Percentiles rank a stretch among this genome's conserved stretches.
Conservation (phyloP, 2,113 vertebrate species). For the Lepisosteus oculatus region DNA sequence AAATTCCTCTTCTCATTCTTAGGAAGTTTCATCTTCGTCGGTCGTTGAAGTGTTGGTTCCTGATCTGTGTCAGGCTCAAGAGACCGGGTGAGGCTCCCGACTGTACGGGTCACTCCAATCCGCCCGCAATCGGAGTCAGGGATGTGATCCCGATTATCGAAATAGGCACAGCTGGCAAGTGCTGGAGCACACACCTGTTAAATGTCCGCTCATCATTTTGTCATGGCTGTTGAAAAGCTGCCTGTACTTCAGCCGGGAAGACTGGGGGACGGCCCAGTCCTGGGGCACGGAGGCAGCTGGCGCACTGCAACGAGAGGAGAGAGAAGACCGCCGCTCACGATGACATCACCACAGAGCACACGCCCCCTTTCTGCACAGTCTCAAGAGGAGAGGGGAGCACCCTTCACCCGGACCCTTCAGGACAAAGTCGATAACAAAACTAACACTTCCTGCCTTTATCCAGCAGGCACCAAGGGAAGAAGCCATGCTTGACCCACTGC, state of each 20-base stretch:
- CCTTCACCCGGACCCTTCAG: background rate
- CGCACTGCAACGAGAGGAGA: conserved; percentile 42
- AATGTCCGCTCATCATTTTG: conserved; percentile 96
- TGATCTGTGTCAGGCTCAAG: too few relatives aligned
- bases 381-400: too few relatives aligned
- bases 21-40: too few relatives aligned
- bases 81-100: too few relatives aligned
- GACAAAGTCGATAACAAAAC: background rate
- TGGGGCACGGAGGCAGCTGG: conserved; percentile 52
- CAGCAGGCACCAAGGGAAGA: background rate
- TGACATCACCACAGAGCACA: too few relatives aligned
- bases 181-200: conserved; percentile 78
- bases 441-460: background rate
- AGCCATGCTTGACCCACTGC: too few relatives aligned
- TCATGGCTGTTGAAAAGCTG: conserved; percentile 98
- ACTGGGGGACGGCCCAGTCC: conserved; percentile 94
- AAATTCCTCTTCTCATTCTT: too few relatives aligned
- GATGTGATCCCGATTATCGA: too few relatives aligned
- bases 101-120: too few relatives aligned
- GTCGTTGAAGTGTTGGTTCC: too few relatives aligned
- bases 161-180: background rate
- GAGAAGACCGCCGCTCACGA: background rate
- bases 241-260: conserved; percentile 92
- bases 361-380: too few relatives aligned
- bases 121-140: too few relatives aligned